Evolutionary conservation across 2,797 vertebrate species (phyloP), one percentile per base, ranked within the genome.

Genomic region (Dipus sagitta): DNA sequence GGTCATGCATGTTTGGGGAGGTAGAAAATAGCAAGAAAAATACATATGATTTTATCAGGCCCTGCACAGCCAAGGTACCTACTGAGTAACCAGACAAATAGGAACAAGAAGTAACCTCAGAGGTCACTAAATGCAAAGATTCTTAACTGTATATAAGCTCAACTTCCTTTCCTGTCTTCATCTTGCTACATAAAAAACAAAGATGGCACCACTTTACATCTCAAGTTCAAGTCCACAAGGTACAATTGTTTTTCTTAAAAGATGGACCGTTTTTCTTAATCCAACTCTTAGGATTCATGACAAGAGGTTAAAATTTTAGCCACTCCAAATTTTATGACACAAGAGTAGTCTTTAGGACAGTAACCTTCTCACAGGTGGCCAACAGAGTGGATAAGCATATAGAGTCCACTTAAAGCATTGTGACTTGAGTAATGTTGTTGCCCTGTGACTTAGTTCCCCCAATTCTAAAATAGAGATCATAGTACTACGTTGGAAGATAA

Each of bases 221-320:
- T 88, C 20, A 76, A 84, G 3, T 79, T 89, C 74, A 84, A 84
- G 58, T 32, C 21, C 76, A 92, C 77, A 64, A 78, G 17, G 80
- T 74, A 1, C 87, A 89, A 7, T 15, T 90, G 91, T 91, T 83
- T 52, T 92, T 93, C 64, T 95, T 90, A 70, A 88, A 68, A 26
- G 62, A 83, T 60, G n/a, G 75, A 86, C 86, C 92, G 10, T 87
- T 71, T 96, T 83, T 77, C 80, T 93, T 95, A 91, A 92, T 52
- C 26, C 8, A 60, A 71, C 14, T 74, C 32, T 91, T 88, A 60
- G 87, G 38, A 88, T 81, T 92, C 89, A 81, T 47, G 28, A 28
- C 47, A 96, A 47, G 28, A 92, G 81, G n/a, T 0, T 52, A 17
- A 91, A 94, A 87, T 93, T 91, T 34, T 85, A 92, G 88, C 28